Conservation (phyloP, 1,140 invertebrate genomes). For the Drosophila lacertosa region DNA sequence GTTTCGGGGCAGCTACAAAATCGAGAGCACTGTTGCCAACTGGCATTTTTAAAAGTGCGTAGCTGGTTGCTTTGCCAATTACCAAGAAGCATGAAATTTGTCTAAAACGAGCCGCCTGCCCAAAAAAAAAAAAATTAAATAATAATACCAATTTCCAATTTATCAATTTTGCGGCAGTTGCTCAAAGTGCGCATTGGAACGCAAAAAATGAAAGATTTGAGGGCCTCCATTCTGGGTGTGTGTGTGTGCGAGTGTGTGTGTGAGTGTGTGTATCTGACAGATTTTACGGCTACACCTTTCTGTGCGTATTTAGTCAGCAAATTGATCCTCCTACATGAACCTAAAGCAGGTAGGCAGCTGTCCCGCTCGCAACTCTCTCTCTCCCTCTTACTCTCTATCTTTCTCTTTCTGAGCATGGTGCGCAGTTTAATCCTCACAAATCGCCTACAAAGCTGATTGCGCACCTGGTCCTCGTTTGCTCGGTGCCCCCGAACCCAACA, state of each 20-base stretch:
- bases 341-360: slow-evolving; percentile 62
- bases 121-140: no score
- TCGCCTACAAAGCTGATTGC: slow-evolving; percentile 82
- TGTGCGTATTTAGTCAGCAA: slow-evolving; percentile 77
- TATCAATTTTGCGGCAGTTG: slow-evolving; percentile 65
- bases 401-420: slow-evolving; percentile 35
- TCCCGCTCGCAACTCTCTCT: slow-evolving; percentile 20
- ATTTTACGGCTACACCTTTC: slow-evolving; percentile 80
- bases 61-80: slow-evolving; percentile 68
- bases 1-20: slow-evolving; percentile 29
- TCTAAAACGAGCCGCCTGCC: slow-evolving; percentile 23
- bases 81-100: slow-evolving; percentile 76
- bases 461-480: slow-evolving; percentile 49
- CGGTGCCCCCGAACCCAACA: slow-evolving; percentile 13
- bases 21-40: slow-evolving; percentile 53
- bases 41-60: slow-evolving; percentile 6
- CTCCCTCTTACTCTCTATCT: not conserved
- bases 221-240: slow-evolving; percentile 34
- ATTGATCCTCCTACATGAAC: slow-evolving; percentile 72
- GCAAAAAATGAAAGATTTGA: slow-evolving; percentile 79
- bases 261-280: slow-evolving; percentile 63
- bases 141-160: slow-evolving; percentile 75
- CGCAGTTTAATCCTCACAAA: slow-evolving; percentile 82
- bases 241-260: slow-evolving; percentile 6
- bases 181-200: slow-evolving; percentile 77